Conservation (phyloP, 2,113 vertebrate species). For the Pomatostomus ruficeps region DNA sequence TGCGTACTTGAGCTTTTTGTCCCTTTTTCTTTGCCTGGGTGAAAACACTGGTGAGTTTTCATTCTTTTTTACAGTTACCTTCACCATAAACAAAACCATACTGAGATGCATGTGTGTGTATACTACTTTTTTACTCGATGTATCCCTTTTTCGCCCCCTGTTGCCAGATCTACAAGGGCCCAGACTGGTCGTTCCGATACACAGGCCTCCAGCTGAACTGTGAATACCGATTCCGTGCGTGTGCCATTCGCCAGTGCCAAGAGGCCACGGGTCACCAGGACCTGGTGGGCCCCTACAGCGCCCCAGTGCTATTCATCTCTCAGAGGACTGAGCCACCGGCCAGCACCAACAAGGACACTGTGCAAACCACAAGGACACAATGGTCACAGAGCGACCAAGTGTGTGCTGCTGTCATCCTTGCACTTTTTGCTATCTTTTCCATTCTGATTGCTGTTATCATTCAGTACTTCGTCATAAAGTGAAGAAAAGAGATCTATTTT, state of each 20-base stretch:
- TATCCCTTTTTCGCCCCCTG: not conserved
- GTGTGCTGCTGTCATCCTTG: constrained; percentile 93
- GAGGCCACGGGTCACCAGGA: constrained; percentile 77
- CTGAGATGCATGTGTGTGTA: fast-evolving
- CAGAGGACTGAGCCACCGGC: constrained; percentile 77
- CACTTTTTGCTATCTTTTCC: constrained; percentile 90
- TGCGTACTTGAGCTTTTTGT: not conserved
- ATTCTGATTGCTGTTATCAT: constrained; percentile 96
- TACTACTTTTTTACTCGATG: not conserved
- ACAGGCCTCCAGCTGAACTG: constrained; percentile 85
- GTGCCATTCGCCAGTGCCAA: constrained; percentile 92
- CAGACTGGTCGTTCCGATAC: constrained; percentile 81
- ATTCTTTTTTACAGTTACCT: not conserved
- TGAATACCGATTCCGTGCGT: constrained; percentile 91
- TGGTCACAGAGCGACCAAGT: constrained; percentile 90
- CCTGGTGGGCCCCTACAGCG: constrained; percentile 88
- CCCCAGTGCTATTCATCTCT: constrained; percentile 84
- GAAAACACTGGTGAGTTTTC: not conserved
- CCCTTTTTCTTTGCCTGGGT: not conserved
- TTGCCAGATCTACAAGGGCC: constrained; percentile 85
- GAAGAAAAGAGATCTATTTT: constrained; percentile 70
- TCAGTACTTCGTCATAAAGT: constrained; percentile 98
- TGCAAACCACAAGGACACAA: constrained; percentile 72
- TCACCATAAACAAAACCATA: not conserved
- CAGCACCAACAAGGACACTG: constrained; percentile 68